A percentile compares a stretch with the other conserved stretches of the same genome.
phyloP scores from a whole-genome alignment of 23 tunicate genomes.

The Oikopleura albicans region DNA sequence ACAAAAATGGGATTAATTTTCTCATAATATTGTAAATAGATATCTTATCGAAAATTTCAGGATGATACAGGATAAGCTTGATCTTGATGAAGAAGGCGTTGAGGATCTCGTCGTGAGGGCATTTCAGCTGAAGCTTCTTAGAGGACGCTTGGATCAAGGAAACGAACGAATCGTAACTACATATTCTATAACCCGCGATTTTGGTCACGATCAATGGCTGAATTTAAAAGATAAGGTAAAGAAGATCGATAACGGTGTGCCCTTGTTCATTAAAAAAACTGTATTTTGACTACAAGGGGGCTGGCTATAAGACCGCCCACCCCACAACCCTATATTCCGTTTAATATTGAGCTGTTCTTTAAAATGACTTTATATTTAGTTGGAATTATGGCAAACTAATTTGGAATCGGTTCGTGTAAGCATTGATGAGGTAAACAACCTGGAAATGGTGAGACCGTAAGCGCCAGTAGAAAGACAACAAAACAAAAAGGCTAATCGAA shows the following conservation, averaged over 20 bases:
- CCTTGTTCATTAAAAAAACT: too few species aligned
- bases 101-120: background rate
- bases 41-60: background rate
- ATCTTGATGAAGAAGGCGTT: background rate
- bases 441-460: too few species aligned
- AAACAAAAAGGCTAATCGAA: too few species aligned
- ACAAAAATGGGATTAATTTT: too few species aligned
- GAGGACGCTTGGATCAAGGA: background rate
- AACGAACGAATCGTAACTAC: background rate
- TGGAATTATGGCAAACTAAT: background rate
- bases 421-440: background rate
- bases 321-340: too few species aligned
- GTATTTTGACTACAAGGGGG: too few species aligned
- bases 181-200: background rate
- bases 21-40: too few species aligned
- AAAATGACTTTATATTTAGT: too few species aligned
- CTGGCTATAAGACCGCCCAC: too few species aligned
- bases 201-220: background rate
- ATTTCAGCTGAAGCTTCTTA: background rate
- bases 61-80: background rate
- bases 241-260: too few species aligned
- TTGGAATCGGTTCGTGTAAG: background rate
- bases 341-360: too few species aligned
- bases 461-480: too few species aligned
- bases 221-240: background rate